phyloP scores from a whole-genome alignment of 1,140 invertebrate species.

The Lepidotrigona ventralis region DNA sequence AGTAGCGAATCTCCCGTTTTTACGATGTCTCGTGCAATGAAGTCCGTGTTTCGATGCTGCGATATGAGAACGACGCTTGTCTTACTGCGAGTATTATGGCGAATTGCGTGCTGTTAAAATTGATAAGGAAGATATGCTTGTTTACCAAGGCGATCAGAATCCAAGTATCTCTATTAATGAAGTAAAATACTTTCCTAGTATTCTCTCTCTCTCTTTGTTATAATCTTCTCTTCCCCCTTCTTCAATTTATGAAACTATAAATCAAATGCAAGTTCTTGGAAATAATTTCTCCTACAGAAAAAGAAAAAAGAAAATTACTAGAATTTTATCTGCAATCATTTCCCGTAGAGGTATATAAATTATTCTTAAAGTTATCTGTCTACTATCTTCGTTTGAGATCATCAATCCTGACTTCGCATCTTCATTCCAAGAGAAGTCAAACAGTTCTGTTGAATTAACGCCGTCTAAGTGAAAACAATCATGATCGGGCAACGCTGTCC shows the following conservation, averaged over 20 bases:
- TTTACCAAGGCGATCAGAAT: not conserved
- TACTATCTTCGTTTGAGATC: no score
- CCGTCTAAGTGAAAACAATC: not conserved
- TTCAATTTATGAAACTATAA: not conserved
- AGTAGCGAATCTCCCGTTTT: not conserved
- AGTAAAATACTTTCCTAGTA: not conserved
- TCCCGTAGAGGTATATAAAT: not conserved
- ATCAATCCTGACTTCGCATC: not conserved
- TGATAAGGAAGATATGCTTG: not conserved
- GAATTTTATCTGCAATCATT: not conserved
- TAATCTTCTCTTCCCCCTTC: not conserved
- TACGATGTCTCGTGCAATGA: not conserved
- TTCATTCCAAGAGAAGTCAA: not conserved
- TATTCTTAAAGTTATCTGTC: not conserved
- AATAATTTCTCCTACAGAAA: not conserved
- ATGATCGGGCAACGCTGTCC: not conserved
- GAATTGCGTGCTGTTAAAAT: not conserved
- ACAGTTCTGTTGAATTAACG: not conserved
- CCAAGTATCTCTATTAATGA: not conserved
- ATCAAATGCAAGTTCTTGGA: not conserved
- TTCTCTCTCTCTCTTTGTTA: no score
- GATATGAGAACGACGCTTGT: not conserved
- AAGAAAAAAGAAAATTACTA: not conserved
- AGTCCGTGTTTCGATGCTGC: not conserved
- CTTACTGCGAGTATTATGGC: not conserved